Conservation (phyloP, 37 sponge, comb jelly and placozoan genomes). For the Eunapius fragilis region DNA sequence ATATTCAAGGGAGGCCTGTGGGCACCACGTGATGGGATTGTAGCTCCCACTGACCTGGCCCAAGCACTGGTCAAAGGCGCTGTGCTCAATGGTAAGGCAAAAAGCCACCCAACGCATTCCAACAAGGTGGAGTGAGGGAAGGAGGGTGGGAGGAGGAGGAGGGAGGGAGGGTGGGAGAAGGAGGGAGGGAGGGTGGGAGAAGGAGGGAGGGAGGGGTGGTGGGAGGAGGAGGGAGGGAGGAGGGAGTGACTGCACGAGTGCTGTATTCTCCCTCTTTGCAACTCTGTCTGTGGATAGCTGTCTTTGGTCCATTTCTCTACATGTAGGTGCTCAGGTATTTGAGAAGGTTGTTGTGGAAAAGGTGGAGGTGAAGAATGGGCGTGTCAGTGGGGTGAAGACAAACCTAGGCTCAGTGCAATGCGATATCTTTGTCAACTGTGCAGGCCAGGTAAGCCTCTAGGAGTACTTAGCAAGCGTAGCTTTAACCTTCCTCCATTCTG, state of each 20-base stretch:
- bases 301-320: background rate
- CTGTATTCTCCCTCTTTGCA: too few species aligned
- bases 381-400: constrained; percentile 75
- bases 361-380: constrained; percentile 45
- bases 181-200: too few species aligned
- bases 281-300: background rate
- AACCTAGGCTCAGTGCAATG: constrained; percentile 69
- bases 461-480: background rate
- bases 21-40: constrained; percentile 48
- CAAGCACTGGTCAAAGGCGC: constrained; percentile 38
- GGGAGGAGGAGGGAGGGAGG: too few species aligned
- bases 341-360: constrained; percentile 67
- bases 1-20: constrained; percentile 45
- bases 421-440: constrained; percentile 80
- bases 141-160: too few species aligned
- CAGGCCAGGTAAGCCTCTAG: constrained; percentile 63
- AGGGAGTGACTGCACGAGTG: too few species aligned
- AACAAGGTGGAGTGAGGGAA: background rate
- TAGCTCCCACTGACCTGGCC: constrained; percentile 44
- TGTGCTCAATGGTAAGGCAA: constrained; percentile 27
- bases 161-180: too few species aligned
- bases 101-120: background rate
- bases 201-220: too few species aligned
- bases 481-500: background rate
- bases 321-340: constrained; percentile 41